phyloP scores from a whole-genome alignment of 1,140 invertebrate species.

The Hyles euphorbiae region DNA sequence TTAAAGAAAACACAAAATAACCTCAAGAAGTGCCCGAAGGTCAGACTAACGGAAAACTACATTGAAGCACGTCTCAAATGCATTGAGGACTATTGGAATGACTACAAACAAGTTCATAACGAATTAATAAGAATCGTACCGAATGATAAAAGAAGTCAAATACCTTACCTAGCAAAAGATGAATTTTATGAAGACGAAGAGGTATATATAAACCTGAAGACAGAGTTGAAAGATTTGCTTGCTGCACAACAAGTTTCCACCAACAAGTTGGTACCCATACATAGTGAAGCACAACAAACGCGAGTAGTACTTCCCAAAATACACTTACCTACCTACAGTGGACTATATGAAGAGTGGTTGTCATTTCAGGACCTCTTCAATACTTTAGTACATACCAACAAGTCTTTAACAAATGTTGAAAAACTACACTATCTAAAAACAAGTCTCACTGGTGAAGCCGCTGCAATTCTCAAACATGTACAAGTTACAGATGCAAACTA shows the following conservation, averaged over 20 bases:
- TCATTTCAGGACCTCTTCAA: slow-evolving; percentile 25
- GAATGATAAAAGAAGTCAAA: slow-evolving; percentile 3
- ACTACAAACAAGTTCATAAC: slow-evolving; percentile 6
- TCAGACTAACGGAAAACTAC: slow-evolving; percentile 13
- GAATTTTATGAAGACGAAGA: slow-evolving; percentile 19
- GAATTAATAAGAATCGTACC: slow-evolving; percentile 8
- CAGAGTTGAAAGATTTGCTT: slow-evolving; percentile 1
- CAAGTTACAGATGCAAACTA: slow-evolving; percentile 27
- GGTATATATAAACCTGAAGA: background rate
- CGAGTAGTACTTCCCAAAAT: slow-evolving; percentile 12
- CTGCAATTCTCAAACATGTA: slow-evolving; percentile 18
- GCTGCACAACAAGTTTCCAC: background rate
- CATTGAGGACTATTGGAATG: slow-evolving; percentile 8
- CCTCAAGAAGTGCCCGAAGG: slow-evolving; percentile 16
- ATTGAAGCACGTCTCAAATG: slow-evolving; percentile 11
- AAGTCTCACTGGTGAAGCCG: slow-evolving; percentile 24
- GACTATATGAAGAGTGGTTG: slow-evolving; percentile 24
- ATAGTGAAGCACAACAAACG: background rate
- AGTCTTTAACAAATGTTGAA: no score
- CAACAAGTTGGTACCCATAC: background rate
- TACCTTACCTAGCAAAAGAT: slow-evolving; percentile 10
- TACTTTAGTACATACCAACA: slow-evolving; percentile 20
- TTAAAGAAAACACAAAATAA: slow-evolving; percentile 13
- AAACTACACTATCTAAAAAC: no score
- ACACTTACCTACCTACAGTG: slow-evolving; percentile 20